A percentile compares a stretch with the other conserved stretches of the same genome.
Evolutionary conservation across 2,797 vertebrate genomes (phyloP).

Genomic region (Psittacula echo): DNA sequence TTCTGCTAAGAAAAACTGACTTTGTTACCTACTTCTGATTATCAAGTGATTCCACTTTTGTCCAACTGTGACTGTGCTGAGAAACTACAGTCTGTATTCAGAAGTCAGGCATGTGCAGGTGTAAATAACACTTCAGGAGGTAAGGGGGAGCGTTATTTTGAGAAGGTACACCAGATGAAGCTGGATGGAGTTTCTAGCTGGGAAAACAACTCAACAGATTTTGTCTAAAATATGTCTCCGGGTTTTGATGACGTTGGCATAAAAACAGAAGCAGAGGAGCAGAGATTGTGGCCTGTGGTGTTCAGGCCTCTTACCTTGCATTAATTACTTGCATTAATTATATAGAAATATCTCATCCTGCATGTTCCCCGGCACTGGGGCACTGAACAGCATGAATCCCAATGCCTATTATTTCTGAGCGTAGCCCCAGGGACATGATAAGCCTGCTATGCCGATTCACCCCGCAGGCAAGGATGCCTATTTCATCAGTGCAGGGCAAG

Average conservation of each 20-base stretch:
- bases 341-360: not conserved
- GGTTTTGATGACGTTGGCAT: accelerated
- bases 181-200: not conserved
- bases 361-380: accelerated
- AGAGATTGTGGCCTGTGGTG: not conserved
- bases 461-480: not conserved
- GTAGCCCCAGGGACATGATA: not conserved
- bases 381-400: accelerated
- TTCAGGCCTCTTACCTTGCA: not conserved
- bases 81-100: not conserved
- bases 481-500: accelerated
- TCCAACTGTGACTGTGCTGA: not conserved
- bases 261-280: not conserved
- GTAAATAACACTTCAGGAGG: not conserved
- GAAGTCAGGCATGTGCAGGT: not conserved
- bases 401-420: not conserved
- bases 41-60: not conserved
- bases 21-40: not conserved
- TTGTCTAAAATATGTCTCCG: not conserved
- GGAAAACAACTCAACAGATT: not conserved
- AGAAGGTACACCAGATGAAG: not conserved
- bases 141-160: not conserved
- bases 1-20: not conserved
- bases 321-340: not conserved
- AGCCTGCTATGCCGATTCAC: not conserved